Base-by-base conservation (phyloP, 2,113 vertebrate genomes). In the Gorsachius goisagi region DNA sequence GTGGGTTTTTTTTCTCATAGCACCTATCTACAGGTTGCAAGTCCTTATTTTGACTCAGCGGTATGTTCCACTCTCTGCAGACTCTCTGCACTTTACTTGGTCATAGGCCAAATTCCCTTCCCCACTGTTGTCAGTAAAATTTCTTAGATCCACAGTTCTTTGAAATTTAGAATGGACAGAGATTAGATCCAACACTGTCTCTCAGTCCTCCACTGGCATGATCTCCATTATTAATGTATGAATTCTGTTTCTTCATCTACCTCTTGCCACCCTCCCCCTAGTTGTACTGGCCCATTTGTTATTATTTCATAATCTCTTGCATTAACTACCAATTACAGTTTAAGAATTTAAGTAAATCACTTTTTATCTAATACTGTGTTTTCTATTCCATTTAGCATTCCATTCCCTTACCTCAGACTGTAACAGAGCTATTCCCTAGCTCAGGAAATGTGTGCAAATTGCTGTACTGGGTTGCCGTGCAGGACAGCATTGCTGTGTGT, bases 241-340 rank as follows among this genome's bases (percentile, higher is more conserved):
- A 73, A 89, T 69, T 76, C 30, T 53, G 10, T n/a, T 90, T 75
- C 33, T 71, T 68, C 37, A 59, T 45, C n/a, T 71, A 7, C 33
- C 27, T 76, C 44, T 71, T 89, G 33, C n/a, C 50, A 60, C 12
- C 10, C 22, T 80, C 4, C 2, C 14, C 5, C 11, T 53, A 35
- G 18, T 6, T 53, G 22, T 22, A 66, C 9, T 45, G 33, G 45
- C 9, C 26, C 24, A 69, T 32, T 78, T 60, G 22, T 68, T 87
- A 66, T 5, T 81, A 41, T 55, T 81, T 81, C 63, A 66, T 45
- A 60, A 74, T 24, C 27, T 62, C 45, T 77, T 84, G n/a, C 20
- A 71, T 63, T 63, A 74, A 71, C 12, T 63, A 69, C 5, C 11
- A 56, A 60, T 30, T 52, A 66, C 0, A 0, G 9, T 41, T 53